Evolutionary conservation across 2,888 invertebrate species (phyloP).

Genomic region (Lamellibrachia satsuma): DNA sequence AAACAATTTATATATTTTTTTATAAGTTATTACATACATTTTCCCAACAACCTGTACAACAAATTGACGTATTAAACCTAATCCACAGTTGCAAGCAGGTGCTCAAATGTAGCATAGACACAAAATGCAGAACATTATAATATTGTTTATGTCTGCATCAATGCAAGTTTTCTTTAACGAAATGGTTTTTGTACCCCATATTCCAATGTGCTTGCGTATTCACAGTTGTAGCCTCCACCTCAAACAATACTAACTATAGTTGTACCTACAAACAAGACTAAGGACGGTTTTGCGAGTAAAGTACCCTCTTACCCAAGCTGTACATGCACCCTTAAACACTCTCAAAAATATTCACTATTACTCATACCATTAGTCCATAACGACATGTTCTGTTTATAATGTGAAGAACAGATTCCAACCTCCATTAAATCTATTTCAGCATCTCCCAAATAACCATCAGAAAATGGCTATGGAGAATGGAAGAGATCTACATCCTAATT

Average conservation of each 20-base stretch:
- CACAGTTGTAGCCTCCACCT: background rate
- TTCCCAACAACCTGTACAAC: background rate
- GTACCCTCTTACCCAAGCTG: background rate
- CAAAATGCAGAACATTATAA: background rate
- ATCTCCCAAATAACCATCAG: too few relatives aligned
- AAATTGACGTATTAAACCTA: background rate
- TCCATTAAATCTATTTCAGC: too few relatives aligned
- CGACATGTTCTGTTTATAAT: background rate
- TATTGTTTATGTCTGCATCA: background rate
- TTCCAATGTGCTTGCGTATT: background rate
- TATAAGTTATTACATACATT: background rate
- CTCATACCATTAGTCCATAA: background rate
- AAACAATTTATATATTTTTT: constrained; percentile 6
- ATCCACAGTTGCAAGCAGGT: background rate
- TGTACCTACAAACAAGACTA: background rate
- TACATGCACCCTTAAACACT: background rate
- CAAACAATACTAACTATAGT: background rate
- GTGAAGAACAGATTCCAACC: background rate
- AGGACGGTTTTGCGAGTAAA: background rate
- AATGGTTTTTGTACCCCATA: background rate
- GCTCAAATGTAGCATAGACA: background rate
- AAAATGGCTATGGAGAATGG: background rate
- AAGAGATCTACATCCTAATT: background rate
- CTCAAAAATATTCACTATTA: background rate
- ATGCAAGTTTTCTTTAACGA: constrained; percentile 12